Evolutionary conservation across 2,888 invertebrate genomes (phyloP).

Genomic region (Saturnia pavonia): DNA sequence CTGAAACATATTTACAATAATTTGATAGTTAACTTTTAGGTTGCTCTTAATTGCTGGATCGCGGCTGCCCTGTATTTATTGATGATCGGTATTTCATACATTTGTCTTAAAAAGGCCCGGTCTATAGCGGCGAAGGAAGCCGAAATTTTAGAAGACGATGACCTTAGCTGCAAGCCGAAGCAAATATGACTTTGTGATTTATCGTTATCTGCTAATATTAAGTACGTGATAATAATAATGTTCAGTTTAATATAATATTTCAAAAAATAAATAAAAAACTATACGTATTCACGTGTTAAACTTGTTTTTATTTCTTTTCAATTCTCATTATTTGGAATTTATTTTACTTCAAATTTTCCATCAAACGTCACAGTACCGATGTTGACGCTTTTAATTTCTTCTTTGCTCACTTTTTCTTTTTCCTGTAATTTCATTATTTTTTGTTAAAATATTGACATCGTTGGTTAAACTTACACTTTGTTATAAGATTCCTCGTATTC

Average conservation of each 20-base stretch:
- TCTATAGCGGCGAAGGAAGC: constrained; percentile 26
- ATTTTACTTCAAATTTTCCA: constrained; percentile 71
- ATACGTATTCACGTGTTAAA: constrained; percentile 21
- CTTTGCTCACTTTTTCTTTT: constrained; percentile 62
- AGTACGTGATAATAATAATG: not conserved
- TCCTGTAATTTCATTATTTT: constrained; percentile 52
- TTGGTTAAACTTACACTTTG: not conserved
- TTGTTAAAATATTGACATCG: not conserved
- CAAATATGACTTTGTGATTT: constrained; percentile 18
- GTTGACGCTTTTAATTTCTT: constrained; percentile 74
- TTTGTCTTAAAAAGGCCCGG: constrained; percentile 43
- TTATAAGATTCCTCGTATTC: not conserved
- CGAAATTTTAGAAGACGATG: constrained; percentile 42
- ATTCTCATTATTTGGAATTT: constrained; percentile 28
- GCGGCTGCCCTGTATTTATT: constrained; percentile 91
- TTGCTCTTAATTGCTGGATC: constrained; percentile 94
- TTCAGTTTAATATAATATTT: not conserved
- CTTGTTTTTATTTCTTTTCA: constrained; percentile 28
- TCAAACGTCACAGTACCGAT: constrained; percentile 74
- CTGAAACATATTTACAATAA: not conserved
- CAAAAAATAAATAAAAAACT: constrained; percentile 12
- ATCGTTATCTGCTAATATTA: not conserved
- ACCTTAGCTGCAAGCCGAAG: constrained; percentile 36
- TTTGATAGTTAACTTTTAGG: constrained; percentile 70
- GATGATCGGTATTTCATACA: constrained; percentile 74